These are phyloP conservation scores for Petrolisthes manimaculis DNA, from an alignment of 2,888 invertebrate species.

Conservation along the genomic window DNA sequence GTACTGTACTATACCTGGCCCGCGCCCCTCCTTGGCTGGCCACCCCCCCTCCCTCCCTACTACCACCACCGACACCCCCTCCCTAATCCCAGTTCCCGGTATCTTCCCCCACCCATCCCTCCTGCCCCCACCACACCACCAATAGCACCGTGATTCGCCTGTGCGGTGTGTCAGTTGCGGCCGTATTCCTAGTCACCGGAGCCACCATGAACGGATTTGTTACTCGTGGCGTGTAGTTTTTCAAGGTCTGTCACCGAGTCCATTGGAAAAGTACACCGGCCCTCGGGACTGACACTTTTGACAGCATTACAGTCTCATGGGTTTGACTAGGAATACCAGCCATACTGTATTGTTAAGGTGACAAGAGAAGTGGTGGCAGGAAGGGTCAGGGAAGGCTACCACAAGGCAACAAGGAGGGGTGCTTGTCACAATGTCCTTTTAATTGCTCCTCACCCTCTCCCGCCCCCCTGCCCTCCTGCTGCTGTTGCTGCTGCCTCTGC, in stretches of 20 bases:
- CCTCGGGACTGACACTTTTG: too few species aligned
- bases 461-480: slow-evolving; percentile 42
- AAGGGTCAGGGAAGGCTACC: neutral
- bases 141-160: neutral
- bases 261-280: too few species aligned
- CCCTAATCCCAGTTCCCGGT: neutral
- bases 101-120: neutral
- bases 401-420: neutral
- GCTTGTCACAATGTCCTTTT: slow-evolving; percentile 17
- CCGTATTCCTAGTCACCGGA: too few species aligned
- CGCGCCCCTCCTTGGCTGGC: slow-evolving; percentile 32
- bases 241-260: too few species aligned
- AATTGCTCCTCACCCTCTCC: slow-evolving; percentile 34
- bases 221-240: too few species aligned
- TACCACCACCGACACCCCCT: slow-evolving; percentile 1
- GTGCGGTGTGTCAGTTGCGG: too few species aligned
- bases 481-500: slow-evolving; percentile 43
- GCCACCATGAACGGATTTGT: too few species aligned
- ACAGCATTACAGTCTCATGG: too few species aligned
- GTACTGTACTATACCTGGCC: slow-evolving; percentile 40
- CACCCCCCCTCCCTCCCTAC: slow-evolving; percentile 11
- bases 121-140: slow-evolving; percentile 14
- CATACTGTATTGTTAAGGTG: neutral
- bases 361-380: neutral
- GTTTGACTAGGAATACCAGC: too few species aligned